phyloP scores from a whole-genome alignment of 2,797 vertebrate species.

The Rhynchotus rufescens region DNA sequence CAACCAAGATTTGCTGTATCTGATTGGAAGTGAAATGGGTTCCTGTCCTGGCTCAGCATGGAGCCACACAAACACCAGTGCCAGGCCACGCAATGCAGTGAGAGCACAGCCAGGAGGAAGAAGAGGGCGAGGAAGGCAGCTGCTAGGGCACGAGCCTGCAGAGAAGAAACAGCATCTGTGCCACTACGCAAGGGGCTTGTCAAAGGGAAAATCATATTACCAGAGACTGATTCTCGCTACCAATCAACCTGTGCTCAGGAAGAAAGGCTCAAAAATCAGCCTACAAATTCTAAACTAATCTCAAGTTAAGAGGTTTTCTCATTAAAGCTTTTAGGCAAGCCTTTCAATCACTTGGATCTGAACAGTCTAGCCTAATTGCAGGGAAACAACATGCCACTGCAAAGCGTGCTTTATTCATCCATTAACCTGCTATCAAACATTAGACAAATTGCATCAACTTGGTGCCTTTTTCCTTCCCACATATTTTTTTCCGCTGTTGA shows the following conservation, averaged over 20 bases:
- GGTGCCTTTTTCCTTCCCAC: background rate
- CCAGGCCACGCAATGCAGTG: background rate
- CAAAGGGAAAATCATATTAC: background rate
- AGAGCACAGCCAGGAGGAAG: background rate
- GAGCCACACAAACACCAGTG: background rate
- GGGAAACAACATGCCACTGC: background rate
- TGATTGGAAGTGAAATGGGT: background rate
- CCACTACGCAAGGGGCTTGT: background rate
- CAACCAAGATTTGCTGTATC: background rate
- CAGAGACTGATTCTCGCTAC: background rate
- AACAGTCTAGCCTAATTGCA: background rate
- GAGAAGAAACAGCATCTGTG: conserved; percentile 6
- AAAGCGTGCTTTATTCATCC: background rate
- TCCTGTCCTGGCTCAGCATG: background rate
- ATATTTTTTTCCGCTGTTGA: background rate
- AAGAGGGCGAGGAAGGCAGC: background rate
- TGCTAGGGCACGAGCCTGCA: background rate
- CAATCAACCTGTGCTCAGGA: background rate
- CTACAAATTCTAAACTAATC: background rate
- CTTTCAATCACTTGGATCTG: background rate
- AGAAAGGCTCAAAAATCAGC: background rate
- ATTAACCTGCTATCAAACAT: background rate
- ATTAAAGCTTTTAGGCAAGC: background rate
- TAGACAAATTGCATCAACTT: background rate
- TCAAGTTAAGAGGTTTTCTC: background rate